These are phyloP conservation scores for Mesocricetus auratus DNA, from an alignment of 2,113 vertebrate genomes.

Conservation along the genomic window DNA sequence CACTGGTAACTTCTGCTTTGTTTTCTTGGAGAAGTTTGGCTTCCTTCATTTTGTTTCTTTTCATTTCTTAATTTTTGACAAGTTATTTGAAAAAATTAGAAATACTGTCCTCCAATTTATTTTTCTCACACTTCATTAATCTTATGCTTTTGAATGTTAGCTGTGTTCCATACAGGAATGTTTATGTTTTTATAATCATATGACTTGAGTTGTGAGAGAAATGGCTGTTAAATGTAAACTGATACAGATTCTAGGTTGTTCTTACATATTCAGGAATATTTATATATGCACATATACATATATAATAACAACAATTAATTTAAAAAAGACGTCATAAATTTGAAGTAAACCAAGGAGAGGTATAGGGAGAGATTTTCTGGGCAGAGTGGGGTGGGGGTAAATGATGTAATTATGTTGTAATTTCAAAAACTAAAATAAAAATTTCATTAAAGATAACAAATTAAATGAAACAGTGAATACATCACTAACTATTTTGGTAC, in stretches of 20 bases:
- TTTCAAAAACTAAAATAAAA: neutral
- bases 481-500: neutral
- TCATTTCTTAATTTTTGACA: neutral
- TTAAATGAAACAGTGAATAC: neutral
- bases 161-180: conserved; percentile 2
- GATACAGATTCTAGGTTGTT: neutral
- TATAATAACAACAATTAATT: neutral
- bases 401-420: neutral
- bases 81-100: neutral
- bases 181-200: neutral
- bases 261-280: neutral
- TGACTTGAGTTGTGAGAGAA: conserved; percentile 40
- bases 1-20: neutral
- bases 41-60: neutral
- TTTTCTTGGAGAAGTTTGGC: neutral
- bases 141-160: conserved; percentile 45
- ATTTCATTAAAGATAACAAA: neutral
- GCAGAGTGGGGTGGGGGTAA: neutral
- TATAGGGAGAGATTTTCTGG: neutral
- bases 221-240: conserved; percentile 27
- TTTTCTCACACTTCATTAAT: conserved; percentile 17
- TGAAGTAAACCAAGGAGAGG: neutral
- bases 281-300: neutral
- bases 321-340: neutral
- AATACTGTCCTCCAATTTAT: neutral